A percentile compares a stretch with the other conserved stretches of the same genome.
Evolutionary conservation across 92 coral and sea anemone genomes (phyloP).

Genomic region (Parazoanthus swiftii): DNA sequence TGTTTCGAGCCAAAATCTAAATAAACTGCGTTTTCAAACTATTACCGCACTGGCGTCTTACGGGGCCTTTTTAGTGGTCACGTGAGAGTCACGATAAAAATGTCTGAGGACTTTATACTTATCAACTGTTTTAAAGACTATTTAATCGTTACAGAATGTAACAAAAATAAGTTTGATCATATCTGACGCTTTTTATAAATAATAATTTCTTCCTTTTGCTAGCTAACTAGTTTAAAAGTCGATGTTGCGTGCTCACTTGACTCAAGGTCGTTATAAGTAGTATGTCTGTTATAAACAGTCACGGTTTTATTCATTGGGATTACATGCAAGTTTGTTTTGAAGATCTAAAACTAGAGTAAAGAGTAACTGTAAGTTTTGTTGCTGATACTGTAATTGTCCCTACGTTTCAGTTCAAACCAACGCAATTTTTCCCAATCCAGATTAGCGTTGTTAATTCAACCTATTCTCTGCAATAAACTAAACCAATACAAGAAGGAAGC

Average conservation of each 20-base stretch:
- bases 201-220: neutral
- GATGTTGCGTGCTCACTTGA: constrained; percentile 11
- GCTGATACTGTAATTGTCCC: neutral
- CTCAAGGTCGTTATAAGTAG: neutral
- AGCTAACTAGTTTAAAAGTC: neutral
- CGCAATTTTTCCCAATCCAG: neutral
- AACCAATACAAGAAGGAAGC: neutral
- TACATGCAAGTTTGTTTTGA: neutral
- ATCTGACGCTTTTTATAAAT: constrained; percentile 3
- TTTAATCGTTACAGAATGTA: neutral
- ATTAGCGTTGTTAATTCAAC: neutral
- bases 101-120: neutral
- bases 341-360: neutral
- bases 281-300: neutral
- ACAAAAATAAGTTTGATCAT: neutral
- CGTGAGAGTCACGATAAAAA: constrained; percentile 21
- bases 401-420: neutral
- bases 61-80: constrained; percentile 29
- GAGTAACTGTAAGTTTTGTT: neutral
- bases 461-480: neutral
- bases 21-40: constrained; percentile 25
- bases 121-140: neutral
- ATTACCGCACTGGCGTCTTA: constrained; percentile 2
- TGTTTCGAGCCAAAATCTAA: neutral
- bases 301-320: neutral